Base-by-base conservation (phyloP, 2,113 vertebrate species). In the Ictalurus punctatus region DNA sequence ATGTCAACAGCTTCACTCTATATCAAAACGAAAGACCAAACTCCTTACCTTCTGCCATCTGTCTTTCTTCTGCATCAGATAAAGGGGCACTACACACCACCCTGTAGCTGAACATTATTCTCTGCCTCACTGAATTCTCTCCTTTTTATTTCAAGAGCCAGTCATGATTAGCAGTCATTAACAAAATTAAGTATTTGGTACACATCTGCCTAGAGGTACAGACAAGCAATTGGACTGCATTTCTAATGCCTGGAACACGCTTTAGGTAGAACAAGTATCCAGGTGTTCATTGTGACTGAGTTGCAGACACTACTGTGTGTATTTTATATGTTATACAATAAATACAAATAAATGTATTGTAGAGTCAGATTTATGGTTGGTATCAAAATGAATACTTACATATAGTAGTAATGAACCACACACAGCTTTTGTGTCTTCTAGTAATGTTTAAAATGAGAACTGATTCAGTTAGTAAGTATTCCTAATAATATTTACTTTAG, bases 21-120 rank as follows among this genome's bases (percentile, higher is more conserved):
- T 86, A 92, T 93, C 91, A 92, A 85, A 80, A 87, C 63, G 89
- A 90, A 88, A 88, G 89, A 90, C 84, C 90, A 91, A 91, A 87
- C 81, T 83, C 90, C 79, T 88, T 91, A 88, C 90, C 89, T 91
- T 86, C 84, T 90, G 87, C 89, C 89, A 88, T 87, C 84, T 82
- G 89, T 91, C 89, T 90, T 91, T 91, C 89, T 89, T 91, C 79
- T 65, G 71, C 91, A 65, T 91, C 86, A 90, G 87, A 87, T 86
- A 79, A 84, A 90, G 67, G 89, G 89, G 84, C 23, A 23, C 54
- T 67, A 73, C 71, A 56, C 76, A 84, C 83, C 83, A 83, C 79
- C 71, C 69, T 30, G 16, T 82, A 17, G 52, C 84, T 84, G 87
- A 67, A 56, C 61, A 17, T 23, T 44, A 61, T 30, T 79, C n/a